Percentiles rank a stretch among this genome's conserved stretches.
Evolutionary conservation across 2,888 invertebrate species (phyloP).

Genomic region (Chelonus formosanus): DNA sequence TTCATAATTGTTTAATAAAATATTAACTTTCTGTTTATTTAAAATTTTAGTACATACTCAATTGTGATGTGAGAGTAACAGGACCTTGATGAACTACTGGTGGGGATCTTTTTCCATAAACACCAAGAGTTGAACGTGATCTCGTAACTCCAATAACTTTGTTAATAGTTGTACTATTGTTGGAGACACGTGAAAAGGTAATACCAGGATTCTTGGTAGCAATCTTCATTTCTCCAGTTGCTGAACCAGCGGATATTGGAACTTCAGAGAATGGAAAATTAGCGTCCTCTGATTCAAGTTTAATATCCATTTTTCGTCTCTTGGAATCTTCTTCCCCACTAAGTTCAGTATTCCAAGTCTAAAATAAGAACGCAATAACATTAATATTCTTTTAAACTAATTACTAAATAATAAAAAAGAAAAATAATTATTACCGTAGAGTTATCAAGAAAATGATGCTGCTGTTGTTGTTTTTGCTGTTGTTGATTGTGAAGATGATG

Average conservation of each 20-base stretch:
- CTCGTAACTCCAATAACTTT: constrained; percentile 68
- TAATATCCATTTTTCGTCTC: constrained; percentile 73
- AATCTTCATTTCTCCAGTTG: constrained; percentile 36
- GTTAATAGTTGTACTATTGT: constrained; percentile 63
- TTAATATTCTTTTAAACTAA: constrained; percentile 14
- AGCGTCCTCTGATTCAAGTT: constrained; percentile 77
- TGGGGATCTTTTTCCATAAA: constrained; percentile 68
- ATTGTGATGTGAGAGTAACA: constrained; percentile 74
- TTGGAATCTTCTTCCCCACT: constrained; percentile 68
- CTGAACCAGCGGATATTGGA: constrained; percentile 49
- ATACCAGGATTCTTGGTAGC: constrained; percentile 61
- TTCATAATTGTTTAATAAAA: not conserved
- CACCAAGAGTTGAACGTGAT: constrained; percentile 68
- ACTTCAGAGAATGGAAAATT: constrained; percentile 74
- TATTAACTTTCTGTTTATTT: too few species aligned
- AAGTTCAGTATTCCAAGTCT: constrained; percentile 59
- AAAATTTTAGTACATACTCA: constrained; percentile 65
- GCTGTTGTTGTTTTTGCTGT: not conserved
- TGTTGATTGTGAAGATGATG: not conserved
- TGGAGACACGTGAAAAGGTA: constrained; percentile 23
- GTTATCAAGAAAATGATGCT: too few species aligned
- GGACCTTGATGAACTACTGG: constrained; percentile 69
- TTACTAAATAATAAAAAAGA: constrained; percentile 9
- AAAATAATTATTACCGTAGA: too few species aligned
- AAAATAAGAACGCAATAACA: constrained; percentile 36